Evolutionary conservation across 2,113 vertebrate species (phyloP), one percentile per base, ranked within the genome.

Genomic region (Anoura caudifer): DNA sequence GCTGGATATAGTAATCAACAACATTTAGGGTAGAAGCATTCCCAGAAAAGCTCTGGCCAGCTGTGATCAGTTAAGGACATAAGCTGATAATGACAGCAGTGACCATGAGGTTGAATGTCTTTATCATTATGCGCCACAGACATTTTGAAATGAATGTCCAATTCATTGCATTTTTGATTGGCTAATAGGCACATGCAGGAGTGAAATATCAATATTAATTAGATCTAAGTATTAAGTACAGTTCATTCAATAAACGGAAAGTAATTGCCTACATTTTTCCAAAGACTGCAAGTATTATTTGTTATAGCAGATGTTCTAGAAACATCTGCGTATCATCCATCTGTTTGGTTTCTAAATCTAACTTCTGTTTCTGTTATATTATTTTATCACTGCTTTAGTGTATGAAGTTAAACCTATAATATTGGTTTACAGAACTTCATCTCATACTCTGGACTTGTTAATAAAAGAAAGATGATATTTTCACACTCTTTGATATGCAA

Each of bases 221-320:
- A 97, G 89, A 79, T 92, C 91, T 97, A 82, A 83, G 91, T 90
- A 72, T 98, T 98, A 91, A 89, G 80, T 95, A 95, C 88, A 96
- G 93, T 94, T 97, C 61, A 91, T 92, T 97, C 52, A 98, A 97
- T 88, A 98, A 97, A 93, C 90, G 94, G 90, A 97, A 96, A 70
- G 83, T 88, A 97, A 92, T 93, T 5, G 61, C 33, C 88, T 82
- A 90, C 97, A 96, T 97, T 95, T 98, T 93, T 31, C 86, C 38
- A 87, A 33, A 93, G 95, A 96, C 43, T 80, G 87, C 76, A 81
- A 85, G 28, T 79, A 24, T 89, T 95, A 87, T 43, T 43, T 77
- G 70, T 97, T 96, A 77, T 70, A 96, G 85, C 87, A 94, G 82
- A 94, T 97, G 92, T 94, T 89, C 70, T 98, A 61, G 22, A 77